Evolutionary conservation across 1,140 invertebrate species (phyloP), one percentile per base, ranked within the genome.

Genomic region (Chrysomallon squamiferum): DNA sequence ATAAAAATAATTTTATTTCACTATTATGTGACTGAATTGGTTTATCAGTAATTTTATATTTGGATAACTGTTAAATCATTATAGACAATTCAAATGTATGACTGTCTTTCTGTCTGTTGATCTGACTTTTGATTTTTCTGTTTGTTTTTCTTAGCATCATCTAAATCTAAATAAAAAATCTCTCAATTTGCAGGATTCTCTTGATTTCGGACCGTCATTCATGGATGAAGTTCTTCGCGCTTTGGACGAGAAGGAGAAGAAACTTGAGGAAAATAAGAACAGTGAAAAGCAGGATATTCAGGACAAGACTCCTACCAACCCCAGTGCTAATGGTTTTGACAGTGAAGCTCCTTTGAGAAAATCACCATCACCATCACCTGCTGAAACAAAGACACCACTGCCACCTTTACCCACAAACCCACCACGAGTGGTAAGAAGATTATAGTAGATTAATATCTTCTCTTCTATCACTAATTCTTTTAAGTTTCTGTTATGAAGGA

Each of bases 211-310:
- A 15, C 93, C 95, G 9, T 97, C 95, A 68, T 86, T 98, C 38
- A 88, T 97, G 77, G 95, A 96, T 79, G 96, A 98, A 86, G 94
- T 97, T 86, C 93, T 98, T 75, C 91, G 91, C 74, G 92, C 92
- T 20, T 84, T 94, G 58, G 88, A 88, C 76, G 79, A 82, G 32
- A 81, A 81, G 56, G 75, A 81, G 60, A 71, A 74, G 4, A 71
- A 75, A 32, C 59, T 75, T 13, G 66, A 72, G 20, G 65, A 62
- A 2, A 60, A 58, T 13, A 62, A 63, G 22, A n/a, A 63, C 25
- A 67, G 20, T 60, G 64, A 27, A 67, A 70, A 43, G 41, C 57
- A 27, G n/a, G 15, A 38, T 15, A 38, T 5, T 59, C 61, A 29
- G 30, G 45, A 59, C 13, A 50, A 49, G 54, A 56, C 59, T 45